Evolutionary conservation across 2,888 invertebrate species (phyloP).

Genomic region (Mesorhabditis spiculigera): DNA sequence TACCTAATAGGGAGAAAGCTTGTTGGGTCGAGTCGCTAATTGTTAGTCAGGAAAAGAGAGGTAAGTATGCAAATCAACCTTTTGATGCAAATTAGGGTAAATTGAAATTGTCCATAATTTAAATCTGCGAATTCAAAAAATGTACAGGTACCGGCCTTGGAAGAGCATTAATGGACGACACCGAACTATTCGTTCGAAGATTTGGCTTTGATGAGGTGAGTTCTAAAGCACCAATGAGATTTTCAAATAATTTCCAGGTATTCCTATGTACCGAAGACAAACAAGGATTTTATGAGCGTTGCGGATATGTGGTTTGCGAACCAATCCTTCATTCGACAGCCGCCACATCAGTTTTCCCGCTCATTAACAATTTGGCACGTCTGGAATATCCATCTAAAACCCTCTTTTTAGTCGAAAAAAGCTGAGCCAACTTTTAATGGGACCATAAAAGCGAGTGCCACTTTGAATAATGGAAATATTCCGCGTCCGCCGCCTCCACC

Average conservation of each 20-base stretch:
- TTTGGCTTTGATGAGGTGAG: constrained; percentile 34
- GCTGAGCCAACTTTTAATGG: too few species aligned
- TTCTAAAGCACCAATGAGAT: constrained; percentile 4
- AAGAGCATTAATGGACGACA: constrained; percentile 58
- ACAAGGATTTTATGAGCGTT: constrained; percentile 59
- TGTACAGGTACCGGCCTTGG: constrained; percentile 57
- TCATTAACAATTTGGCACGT: constrained; percentile 11
- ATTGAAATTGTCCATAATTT: constrained; percentile 8
- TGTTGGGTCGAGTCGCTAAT: not conserved
- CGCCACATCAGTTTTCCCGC: constrained; percentile 35
- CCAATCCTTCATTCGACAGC: constrained; percentile 38
- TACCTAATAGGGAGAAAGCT: constrained; percentile 32
- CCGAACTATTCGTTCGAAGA: constrained; percentile 47
- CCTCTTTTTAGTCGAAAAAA: not conserved
- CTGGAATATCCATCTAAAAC: not conserved
- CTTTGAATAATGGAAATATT: too few species aligned
- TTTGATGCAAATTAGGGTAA: not conserved
- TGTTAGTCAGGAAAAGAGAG: not conserved
- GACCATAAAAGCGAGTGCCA: too few species aligned
- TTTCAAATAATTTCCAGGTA: constrained; percentile 27
- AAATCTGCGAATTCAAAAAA: constrained; percentile 31
- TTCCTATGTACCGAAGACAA: constrained; percentile 61
- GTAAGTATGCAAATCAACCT: not conserved
- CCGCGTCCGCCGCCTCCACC: too few species aligned
- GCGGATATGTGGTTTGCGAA: constrained; percentile 56